These are phyloP conservation scores for Eublepharis macularius DNA, from an alignment of 2,113 vertebrate genomes.

Conservation along the genomic window DNA sequence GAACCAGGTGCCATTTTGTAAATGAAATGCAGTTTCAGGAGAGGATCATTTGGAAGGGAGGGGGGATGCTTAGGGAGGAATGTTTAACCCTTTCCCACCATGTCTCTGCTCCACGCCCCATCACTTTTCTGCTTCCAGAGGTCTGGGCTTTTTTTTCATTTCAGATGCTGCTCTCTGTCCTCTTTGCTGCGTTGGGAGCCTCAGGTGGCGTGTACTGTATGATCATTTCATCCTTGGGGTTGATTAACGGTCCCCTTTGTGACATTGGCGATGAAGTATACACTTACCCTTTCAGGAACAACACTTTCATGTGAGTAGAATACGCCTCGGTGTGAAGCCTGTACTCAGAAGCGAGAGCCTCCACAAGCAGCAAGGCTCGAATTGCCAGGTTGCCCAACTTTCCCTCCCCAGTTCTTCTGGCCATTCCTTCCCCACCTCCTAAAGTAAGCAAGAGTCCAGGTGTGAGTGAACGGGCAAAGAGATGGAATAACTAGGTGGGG, in stretches of 20 bases:
- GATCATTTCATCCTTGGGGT: slow-evolving; percentile 64
- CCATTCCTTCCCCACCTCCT: neutral
- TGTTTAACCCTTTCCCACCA: neutral
- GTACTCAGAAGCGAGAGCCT: neutral
- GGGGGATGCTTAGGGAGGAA: neutral
- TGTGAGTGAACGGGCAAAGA: too few species aligned
- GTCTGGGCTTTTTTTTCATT: slow-evolving; percentile 16
- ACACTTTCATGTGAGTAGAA: slow-evolving; percentile 61
- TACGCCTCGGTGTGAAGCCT: neutral
- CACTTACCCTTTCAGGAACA: slow-evolving; percentile 69
- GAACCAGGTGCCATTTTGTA: too few species aligned
- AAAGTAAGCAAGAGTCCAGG: neutral
- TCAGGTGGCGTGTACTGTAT: slow-evolving; percentile 46
- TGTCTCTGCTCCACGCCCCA: neutral
- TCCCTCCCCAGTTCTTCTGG: neutral
- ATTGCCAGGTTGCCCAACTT: neutral
- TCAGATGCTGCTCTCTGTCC: slow-evolving; percentile 65
- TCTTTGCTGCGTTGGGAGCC: slow-evolving; percentile 47
- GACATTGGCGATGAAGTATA: slow-evolving; percentile 67
- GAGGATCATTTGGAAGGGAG: neutral
- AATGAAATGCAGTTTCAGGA: neutral
- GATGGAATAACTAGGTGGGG: too few species aligned
- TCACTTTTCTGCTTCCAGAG: neutral
- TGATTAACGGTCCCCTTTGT: slow-evolving; percentile 63
- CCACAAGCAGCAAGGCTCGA: neutral